Conservation (phyloP, 92 coral and sea anemone species). For the Metridium senile region DNA sequence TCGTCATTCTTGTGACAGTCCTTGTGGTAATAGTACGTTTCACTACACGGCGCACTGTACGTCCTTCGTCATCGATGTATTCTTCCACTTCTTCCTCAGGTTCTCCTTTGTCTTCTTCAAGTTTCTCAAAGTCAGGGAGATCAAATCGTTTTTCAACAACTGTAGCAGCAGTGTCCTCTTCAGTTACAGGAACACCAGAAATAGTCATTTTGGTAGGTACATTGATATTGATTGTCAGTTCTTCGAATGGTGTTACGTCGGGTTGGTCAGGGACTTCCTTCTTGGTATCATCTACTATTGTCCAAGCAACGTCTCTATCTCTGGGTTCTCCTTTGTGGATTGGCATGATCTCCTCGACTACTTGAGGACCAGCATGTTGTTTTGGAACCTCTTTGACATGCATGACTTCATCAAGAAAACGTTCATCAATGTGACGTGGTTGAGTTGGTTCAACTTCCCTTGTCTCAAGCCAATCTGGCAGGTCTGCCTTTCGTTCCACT, state of each 20-base stretch:
- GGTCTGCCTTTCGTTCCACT: neutral
- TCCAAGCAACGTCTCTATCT: conserved; percentile 11
- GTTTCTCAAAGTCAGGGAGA: conserved; percentile 20
- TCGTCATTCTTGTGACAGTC: conserved; percentile 5
- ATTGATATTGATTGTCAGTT: neutral
- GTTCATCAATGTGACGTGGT: conserved; percentile 17
- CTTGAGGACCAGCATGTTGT: conserved; percentile 26
- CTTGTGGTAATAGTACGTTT: conserved; percentile 40
- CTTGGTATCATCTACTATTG: conserved; percentile 27
- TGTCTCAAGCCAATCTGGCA: conserved; percentile 35
- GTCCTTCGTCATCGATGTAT: conserved; percentile 63
- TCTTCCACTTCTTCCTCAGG: conserved; percentile 29
- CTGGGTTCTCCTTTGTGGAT: neutral
- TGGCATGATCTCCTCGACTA: conserved; percentile 28
- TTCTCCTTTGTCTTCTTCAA: conserved; percentile 13
- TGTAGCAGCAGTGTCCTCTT: conserved; percentile 9
- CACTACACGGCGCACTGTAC: conserved; percentile 68
- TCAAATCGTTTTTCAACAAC: conserved; percentile 13
- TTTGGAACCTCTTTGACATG: conserved; percentile 3
- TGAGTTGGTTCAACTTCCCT: conserved; percentile 38
- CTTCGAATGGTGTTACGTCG: conserved; percentile 9
- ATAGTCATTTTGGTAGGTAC: conserved; percentile 11
- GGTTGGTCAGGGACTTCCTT: conserved; percentile 13
- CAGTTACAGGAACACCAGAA: conserved; percentile 16
- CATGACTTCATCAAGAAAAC: conserved; percentile 17